Conservation (phyloP, 1,140 invertebrate species). For the Drosophila neocordata region DNA sequence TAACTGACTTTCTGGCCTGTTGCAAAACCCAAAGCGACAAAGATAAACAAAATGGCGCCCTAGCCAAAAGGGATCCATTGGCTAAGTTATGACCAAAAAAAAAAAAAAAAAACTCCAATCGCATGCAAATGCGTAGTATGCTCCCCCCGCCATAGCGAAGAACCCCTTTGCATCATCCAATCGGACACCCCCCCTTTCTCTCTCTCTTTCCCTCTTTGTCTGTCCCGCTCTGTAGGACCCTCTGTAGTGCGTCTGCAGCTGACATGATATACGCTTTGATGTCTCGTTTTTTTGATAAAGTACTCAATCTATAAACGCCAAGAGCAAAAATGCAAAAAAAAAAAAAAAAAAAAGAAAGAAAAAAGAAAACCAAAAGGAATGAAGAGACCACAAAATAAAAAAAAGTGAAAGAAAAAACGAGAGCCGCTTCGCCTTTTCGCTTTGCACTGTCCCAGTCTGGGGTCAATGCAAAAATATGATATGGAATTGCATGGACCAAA, state of each 20-base stretch:
- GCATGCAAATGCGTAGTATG: constrained; percentile 43
- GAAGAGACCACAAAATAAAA: neutral
- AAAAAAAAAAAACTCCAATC: constrained; percentile 1
- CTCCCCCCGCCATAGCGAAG: neutral
- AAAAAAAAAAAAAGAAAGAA: neutral
- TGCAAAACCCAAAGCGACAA: constrained; percentile 54
- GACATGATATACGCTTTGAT: constrained; percentile 80
- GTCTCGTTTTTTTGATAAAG: constrained; percentile 80
- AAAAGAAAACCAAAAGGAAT: neutral
- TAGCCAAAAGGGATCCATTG: constrained; percentile 41
- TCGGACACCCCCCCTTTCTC: neutral
- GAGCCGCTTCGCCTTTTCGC: constrained; percentile 31
- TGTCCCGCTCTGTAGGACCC: neutral
- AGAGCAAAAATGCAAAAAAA: constrained; percentile 59
- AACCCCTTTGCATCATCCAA: neutral
- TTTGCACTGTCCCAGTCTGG: constrained; percentile 14
- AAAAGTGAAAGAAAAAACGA: constrained; percentile 21
- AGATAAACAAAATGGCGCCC: constrained; percentile 78
- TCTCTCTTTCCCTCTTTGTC: neutral
- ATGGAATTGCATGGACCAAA: constrained; percentile 66
- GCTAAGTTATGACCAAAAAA: constrained; percentile 66
- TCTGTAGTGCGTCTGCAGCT: constrained; percentile 60
- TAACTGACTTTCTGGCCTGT: constrained; percentile 48
- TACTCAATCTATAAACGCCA: constrained; percentile 80
- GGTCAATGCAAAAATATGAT: constrained; percentile 76